Evolutionary conservation across 2,888 invertebrate genomes (phyloP), one percentile per base, ranked within the genome.

Genomic region (Pasiphila rectangulata): DNA sequence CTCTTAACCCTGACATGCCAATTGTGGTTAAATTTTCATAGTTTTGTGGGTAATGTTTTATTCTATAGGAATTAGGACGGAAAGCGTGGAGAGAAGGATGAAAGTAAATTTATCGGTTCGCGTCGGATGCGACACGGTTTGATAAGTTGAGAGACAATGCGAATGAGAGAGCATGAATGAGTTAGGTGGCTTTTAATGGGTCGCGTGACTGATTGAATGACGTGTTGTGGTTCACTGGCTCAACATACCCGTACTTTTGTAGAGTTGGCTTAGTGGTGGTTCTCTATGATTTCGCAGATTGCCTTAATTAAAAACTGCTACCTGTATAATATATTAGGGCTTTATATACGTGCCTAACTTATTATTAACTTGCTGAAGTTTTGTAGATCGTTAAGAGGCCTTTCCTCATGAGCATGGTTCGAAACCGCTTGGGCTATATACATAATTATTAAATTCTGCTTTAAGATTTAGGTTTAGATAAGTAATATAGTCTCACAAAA

Each of bases 71-170:
- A 78, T 76, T 59, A 69, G 71, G 70, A 57, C 68, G 69, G 59
- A 69, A 61, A 61, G 60, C 38, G 71, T 67, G 59, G 57, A 70
- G 87, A 88, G 73, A 85, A 86, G 87, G 87, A 88, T 85, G 75
- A 78, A 79, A 74, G 71, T 79, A 87, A 87, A 87, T 87, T 83
- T 83, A 83, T 85, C 87, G 77, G 75, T 69, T 83, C 83, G 83
- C 69, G 61, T 68, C 69, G 75, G 75, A 75, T 72, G 70, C 64
- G 72, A 63, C 67, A 61, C 57, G 56, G 69, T 64, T 67, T 75
- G 78, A 78, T 78, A 79, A 77, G 75, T 75, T 67, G 64, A 72
- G 71, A 78, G 79, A 80, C 75, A 72, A 72, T 75, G 74, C 68
- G 70, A 67, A 64, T 57, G 61, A 67, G 72, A 79, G 74, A 72